phyloP scores from a whole-genome alignment of 2,797 vertebrate genomes.

The Phoebastria nigripes region DNA sequence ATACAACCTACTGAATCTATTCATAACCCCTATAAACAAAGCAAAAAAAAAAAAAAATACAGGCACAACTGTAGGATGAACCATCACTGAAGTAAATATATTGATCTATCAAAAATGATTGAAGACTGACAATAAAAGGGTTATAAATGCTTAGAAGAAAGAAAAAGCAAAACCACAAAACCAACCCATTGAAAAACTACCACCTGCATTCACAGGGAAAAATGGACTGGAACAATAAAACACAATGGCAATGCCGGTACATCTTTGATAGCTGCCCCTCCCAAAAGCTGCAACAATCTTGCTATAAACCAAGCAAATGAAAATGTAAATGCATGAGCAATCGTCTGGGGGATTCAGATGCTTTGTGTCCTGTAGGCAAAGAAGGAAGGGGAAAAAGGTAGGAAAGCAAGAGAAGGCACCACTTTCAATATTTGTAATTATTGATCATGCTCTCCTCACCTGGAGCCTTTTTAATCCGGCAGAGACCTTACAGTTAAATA shows the following conservation, averaged over 20 bases:
- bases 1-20: background rate
- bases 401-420: background rate
- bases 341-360: background rate
- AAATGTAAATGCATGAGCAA: constrained; percentile 46
- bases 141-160: constrained; percentile 40
- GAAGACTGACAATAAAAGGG: constrained; percentile 60
- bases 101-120: constrained; percentile 58
- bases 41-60: background rate
- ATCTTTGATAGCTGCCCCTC: constrained; percentile 41
- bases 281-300: constrained; percentile 24
- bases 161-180: constrained; percentile 12
- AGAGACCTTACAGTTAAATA: background rate
- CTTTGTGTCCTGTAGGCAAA: constrained; percentile 22
- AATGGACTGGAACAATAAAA: constrained; percentile 51
- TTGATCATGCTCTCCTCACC: background rate
- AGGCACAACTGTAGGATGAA: background rate
- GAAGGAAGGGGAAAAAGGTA: background rate
- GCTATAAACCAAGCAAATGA: constrained; percentile 40
- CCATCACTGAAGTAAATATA: constrained; percentile 43
- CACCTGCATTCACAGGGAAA: constrained; percentile 37
- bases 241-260: constrained; percentile 17
- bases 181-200: constrained; percentile 37
- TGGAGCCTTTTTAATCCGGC: background rate
- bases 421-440: background rate
- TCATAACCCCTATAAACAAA: background rate